Evolutionary conservation across 1,140 invertebrate species (phyloP).

Genomic region (Chrysomallon squamiferum): DNA sequence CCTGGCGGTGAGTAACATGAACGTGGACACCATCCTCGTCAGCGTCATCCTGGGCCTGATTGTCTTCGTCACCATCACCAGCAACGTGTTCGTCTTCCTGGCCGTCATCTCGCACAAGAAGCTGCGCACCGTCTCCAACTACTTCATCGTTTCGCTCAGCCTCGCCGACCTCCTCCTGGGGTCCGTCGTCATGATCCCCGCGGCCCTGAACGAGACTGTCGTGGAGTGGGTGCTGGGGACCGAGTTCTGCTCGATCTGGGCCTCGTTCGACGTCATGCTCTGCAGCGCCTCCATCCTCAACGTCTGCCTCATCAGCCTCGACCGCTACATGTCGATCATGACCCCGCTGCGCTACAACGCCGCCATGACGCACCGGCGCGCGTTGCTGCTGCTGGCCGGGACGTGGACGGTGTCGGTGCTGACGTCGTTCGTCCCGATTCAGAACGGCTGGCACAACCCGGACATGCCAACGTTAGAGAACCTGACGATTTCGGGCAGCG

Average conservation of each 20-base stretch:
- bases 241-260: slow-evolving; percentile 97
- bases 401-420: slow-evolving; percentile 95
- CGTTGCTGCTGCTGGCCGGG: slow-evolving; percentile 87
- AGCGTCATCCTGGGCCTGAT: slow-evolving; percentile 33
- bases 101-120: slow-evolving; percentile 88
- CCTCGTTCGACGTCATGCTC: slow-evolving; percentile 98
- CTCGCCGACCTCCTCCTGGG: slow-evolving; percentile 93
- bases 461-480: slow-evolving; percentile 37
- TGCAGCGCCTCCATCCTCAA: slow-evolving; percentile 97
- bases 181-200: slow-evolving; percentile 75
- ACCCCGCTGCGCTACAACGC: slow-evolving; percentile 96
- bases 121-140: slow-evolving; percentile 89
- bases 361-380: slow-evolving; percentile 82
- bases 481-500: slow-evolving; percentile 34
- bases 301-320: slow-evolving; percentile 95
- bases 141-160: slow-evolving; percentile 93
- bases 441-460: slow-evolving; percentile 80
- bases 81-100: slow-evolving; percentile 85
- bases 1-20: background rate
- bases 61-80: slow-evolving; percentile 57
- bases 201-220: slow-evolving; percentile 64
- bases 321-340: slow-evolving; percentile 97
- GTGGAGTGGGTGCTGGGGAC: slow-evolving; percentile 93
- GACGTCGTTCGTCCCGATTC: slow-evolving; percentile 96
- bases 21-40: slow-evolving; percentile 14